A percentile compares a stretch with the other conserved stretches of the same genome.
phyloP scores from a whole-genome alignment of 2,113 vertebrate genomes.

The Reinhardtius hippoglossoides region DNA sequence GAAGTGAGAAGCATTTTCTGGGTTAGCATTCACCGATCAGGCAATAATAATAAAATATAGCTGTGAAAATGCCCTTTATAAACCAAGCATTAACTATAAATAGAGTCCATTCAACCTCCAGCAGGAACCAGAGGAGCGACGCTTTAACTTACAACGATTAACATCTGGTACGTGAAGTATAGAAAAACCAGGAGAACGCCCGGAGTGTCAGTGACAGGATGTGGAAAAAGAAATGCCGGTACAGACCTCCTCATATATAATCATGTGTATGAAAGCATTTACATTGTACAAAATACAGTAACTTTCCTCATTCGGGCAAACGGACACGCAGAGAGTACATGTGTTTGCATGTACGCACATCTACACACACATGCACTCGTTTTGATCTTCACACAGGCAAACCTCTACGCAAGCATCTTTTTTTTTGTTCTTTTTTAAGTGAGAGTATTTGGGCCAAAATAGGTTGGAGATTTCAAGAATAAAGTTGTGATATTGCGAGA shows the following conservation, averaged over 20 bases:
- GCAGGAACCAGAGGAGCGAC: slow-evolving; percentile 22
- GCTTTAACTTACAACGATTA: slow-evolving; percentile 57
- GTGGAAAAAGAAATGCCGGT: slow-evolving; percentile 39
- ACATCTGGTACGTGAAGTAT: slow-evolving; percentile 50
- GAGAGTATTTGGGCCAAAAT: too few species aligned
- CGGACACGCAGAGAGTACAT: slow-evolving; percentile 27
- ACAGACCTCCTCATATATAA: slow-evolving; percentile 43
- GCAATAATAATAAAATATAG: slow-evolving; percentile 77
- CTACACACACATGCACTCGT: slow-evolving; percentile 38
- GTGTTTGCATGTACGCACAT: slow-evolving; percentile 14
- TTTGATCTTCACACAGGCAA: slow-evolving; percentile 13
- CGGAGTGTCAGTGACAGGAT: slow-evolving; percentile 40
- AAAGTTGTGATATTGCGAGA: too few species aligned
- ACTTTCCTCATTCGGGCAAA: slow-evolving; percentile 31
- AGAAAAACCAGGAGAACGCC: slow-evolving; percentile 45
- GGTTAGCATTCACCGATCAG: slow-evolving; percentile 73
- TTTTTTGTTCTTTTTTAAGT: slow-evolving; percentile 20
- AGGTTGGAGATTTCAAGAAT: too few species aligned
- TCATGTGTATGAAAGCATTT: slow-evolving; percentile 68
- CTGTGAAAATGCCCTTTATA: slow-evolving; percentile 77
- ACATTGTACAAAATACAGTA: slow-evolving; percentile 69
- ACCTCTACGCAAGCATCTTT: slow-evolving; percentile 35
- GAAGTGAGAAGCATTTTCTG: slow-evolving; percentile 64
- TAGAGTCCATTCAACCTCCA: slow-evolving; percentile 48
- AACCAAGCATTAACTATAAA: slow-evolving; percentile 77